These are phyloP conservation scores for Stratiomys singularior DNA, from an alignment of 2,888 invertebrate genomes.

Conservation along the genomic window DNA sequence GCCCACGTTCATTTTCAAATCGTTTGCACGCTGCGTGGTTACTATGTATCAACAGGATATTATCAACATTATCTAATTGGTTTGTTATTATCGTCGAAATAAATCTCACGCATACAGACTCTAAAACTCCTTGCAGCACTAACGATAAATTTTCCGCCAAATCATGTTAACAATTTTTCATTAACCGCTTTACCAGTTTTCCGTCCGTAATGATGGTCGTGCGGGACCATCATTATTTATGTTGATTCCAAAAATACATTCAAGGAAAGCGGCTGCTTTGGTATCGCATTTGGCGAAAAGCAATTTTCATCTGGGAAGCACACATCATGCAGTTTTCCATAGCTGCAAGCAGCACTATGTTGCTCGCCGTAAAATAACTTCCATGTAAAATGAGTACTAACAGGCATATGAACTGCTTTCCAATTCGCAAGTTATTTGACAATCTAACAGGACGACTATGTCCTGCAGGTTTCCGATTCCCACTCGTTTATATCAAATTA, in stretches of 20 bases:
- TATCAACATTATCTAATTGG: constrained; percentile 23
- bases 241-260: no score
- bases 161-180: constrained; percentile 10
- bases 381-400: not conserved
- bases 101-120: not conserved
- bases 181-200: constrained; percentile 9
- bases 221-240: no score
- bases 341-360: not conserved
- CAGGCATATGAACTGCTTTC: not conserved
- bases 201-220: not conserved
- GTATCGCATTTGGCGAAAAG: not conserved
- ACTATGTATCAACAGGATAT: constrained; percentile 6
- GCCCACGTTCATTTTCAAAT: no score
- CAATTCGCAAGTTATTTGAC: constrained; percentile 17
- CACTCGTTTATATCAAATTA: constrained; percentile 16
- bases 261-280: no score
- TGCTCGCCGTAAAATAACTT: not conserved
- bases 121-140: not conserved
- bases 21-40: not conserved
- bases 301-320: not conserved
- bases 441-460: constrained; percentile 5
- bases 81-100: constrained; percentile 15
- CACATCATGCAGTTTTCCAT: constrained; percentile 2
- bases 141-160: constrained; percentile 15
- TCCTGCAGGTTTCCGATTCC: not conserved